Base-by-base conservation (phyloP, 2,797 vertebrate species). In the Masticophis lateralis region DNA sequence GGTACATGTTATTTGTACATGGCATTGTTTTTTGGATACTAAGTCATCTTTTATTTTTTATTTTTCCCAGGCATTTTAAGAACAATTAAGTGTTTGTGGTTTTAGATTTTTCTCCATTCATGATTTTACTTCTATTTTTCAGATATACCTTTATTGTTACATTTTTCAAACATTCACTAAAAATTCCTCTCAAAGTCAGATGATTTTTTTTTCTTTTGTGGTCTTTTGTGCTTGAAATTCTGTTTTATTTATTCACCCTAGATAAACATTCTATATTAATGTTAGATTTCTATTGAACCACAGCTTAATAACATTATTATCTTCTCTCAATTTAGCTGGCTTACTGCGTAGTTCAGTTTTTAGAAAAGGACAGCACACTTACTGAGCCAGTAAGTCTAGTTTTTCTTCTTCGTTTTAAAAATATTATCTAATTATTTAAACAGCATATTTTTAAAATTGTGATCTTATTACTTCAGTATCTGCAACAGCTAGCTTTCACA, bases 281-380 rank as follows among this genome's bases (percentile, higher is more conserved):
- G 2, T 74, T 47, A 47, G 18, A 89, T 27, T 37, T 56, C 32
- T 37, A 53, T 60, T 86, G 56, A 69, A 55, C 2, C 94, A 0
- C 93, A 93, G 14, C n/a, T 8, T 37, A 13, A 27, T 4, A 37
- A 0, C 22, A 4, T 47, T 97, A n/a, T 0, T 91, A 47, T 93
- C 94, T 95, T 66, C 94, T 94, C 96, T 93, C 91, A 69, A 93
- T 98, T 27, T 95, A 99, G 99, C 98, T 99, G 98, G 99, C 99
- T 0, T 99, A 99, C 97, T 99, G 99, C 96, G 99, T 99, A 90
- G 99, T 99, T 97, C 99, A 99, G 92, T 99, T 99, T 98, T 97
- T 99, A 95, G 99, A 99, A 97, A 99, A 99, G 98, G 99, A 99
- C 98, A 99, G 99, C 98, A 99, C 99, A 56, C 99, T 99, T 95